Conservation (phyloP, 2,888 invertebrate species). For the Drosophila affinis region DNA sequence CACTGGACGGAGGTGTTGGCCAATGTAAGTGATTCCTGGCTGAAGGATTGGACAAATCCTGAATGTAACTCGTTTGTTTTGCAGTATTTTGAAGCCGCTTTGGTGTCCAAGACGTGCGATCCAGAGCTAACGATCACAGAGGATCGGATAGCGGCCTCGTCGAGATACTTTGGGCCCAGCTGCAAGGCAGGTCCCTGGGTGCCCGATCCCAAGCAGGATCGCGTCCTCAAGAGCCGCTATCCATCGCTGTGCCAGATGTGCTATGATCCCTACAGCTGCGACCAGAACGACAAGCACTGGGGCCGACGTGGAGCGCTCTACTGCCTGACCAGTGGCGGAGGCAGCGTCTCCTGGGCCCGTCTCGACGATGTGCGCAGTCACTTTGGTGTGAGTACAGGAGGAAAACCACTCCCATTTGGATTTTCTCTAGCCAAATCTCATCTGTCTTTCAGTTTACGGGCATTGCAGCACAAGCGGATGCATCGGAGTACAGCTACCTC, state of each 20-base stretch:
- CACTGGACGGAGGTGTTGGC: constrained; percentile 91
- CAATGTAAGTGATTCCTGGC: constrained; percentile 86
- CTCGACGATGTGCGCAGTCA: constrained; percentile 88
- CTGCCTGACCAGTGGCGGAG: constrained; percentile 91
- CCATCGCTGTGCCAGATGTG: constrained; percentile 90
- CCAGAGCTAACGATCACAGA: constrained; percentile 88
- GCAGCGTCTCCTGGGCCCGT: constrained; percentile 93
- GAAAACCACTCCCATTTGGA: background rate
- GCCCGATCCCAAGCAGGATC: constrained; percentile 87
- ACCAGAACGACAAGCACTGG: constrained; percentile 90
- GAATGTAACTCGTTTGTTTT: constrained; percentile 46
- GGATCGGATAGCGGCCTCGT: constrained; percentile 90
- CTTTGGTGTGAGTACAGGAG: constrained; percentile 86
- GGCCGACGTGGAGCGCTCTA: constrained; percentile 91
- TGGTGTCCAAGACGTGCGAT: constrained; percentile 90
- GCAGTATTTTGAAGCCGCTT: constrained; percentile 89
- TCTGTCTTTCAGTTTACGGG: constrained; percentile 77
- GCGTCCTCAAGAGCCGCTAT: constrained; percentile 87
- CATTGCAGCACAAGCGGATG: constrained; percentile 81
- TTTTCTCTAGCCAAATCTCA: background rate
- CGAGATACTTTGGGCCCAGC: constrained; percentile 90
- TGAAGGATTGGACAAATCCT: background rate
- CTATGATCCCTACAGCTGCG: constrained; percentile 86
- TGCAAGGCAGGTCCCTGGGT: constrained; percentile 96
- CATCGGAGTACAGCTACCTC: constrained; percentile 87